Evolutionary conservation across 2,113 vertebrate genomes (phyloP), one percentile per base, ranked within the genome.

Genomic region (Gallinago undulata): DNA sequence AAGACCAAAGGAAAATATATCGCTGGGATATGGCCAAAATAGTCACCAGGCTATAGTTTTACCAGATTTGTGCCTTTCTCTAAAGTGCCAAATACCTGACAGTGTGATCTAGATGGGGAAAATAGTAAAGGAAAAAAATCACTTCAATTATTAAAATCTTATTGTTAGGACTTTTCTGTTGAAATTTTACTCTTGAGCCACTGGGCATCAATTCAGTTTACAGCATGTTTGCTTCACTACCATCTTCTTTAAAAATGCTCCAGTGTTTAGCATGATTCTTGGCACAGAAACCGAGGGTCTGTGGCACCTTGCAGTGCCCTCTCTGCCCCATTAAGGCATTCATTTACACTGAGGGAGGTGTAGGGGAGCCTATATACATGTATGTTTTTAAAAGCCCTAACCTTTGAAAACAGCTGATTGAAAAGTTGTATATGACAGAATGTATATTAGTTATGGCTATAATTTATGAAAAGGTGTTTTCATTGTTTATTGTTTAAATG

Each of bases 281-380:
- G 10, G 21, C 47, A 48, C 47, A 48, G 55, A 90, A 83, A 35
- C 13, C 23, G 24, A 63, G 28, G 45, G 43, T 22, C 62, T 37
- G 19, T 63, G 41, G 31, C 17, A 66, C 16, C n/a, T 86, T 66
- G 16, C 8, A 67, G 7, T 51, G 70, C 23, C 15, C 24, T 64
- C 7, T 0, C 8, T 73, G 37, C 4, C 55, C 12, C 3, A 3
- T 33, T 47, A 55, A 67, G 31, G 25, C 7, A 22, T 82, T 79
- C 2, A 0, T 7, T 66, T n/a, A n/a, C 8, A 41, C 11, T 43
- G 24, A 78, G 13, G 22, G 16, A 86, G 12, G 0, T 41, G 2
- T 28, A 7, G 25, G 11, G 7, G 3, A 74, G 24, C 5, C 37
- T 88, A 9, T 1, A 80, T 12, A 47, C 3, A 19, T 24, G 8